Conservation (phyloP, 2,797 vertebrate genomes). For the Remorina albescens region DNA sequence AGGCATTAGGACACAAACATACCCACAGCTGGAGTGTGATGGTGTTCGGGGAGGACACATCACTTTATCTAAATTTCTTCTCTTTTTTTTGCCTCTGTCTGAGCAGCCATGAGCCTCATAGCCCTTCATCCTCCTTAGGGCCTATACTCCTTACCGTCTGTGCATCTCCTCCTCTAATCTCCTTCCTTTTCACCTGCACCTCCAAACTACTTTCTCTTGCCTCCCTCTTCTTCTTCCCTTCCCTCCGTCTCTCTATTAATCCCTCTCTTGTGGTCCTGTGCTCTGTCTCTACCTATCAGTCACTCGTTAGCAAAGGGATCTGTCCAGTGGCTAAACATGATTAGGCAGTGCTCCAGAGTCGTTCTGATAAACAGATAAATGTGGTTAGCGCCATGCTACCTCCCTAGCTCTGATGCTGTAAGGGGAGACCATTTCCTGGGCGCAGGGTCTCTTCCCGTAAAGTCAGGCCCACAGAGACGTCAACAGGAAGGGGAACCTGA, state of each 20-base stretch:
- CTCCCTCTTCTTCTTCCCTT: conserved; percentile 33
- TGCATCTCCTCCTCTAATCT: conserved; percentile 28
- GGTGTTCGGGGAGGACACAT: conserved; percentile 57
- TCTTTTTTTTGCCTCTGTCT: conserved; percentile 12
- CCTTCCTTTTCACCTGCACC: conserved; percentile 41
- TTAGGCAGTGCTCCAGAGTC: conserved; percentile 87
- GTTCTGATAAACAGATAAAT: conserved; percentile 90
- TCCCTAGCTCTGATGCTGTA: conserved; percentile 82
- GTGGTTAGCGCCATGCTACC: conserved; percentile 83
- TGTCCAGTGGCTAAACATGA: conserved; percentile 85
- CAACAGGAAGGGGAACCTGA: conserved; percentile 90
- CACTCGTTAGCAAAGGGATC: conserved; percentile 83
- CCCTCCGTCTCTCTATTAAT: conserved; percentile 70
- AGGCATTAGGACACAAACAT: conserved; percentile 82
- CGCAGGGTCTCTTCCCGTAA: conserved; percentile 87
- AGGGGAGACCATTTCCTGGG: conserved; percentile 88
- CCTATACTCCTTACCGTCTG: conserved; percentile 17
- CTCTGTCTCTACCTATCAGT: conserved; percentile 80
- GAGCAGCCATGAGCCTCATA: conserved; percentile 11
- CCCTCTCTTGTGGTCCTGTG: conserved; percentile 69
- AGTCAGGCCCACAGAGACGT: conserved; percentile 83
- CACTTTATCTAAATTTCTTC: conserved; percentile 44
- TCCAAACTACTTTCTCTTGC: conserved; percentile 51
- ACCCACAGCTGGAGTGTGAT: conserved; percentile 74
- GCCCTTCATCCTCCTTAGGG: conserved; percentile 26